phyloP scores from a whole-genome alignment of 2,888 invertebrate species.

The Ommatoiulus sabulosus region DNA sequence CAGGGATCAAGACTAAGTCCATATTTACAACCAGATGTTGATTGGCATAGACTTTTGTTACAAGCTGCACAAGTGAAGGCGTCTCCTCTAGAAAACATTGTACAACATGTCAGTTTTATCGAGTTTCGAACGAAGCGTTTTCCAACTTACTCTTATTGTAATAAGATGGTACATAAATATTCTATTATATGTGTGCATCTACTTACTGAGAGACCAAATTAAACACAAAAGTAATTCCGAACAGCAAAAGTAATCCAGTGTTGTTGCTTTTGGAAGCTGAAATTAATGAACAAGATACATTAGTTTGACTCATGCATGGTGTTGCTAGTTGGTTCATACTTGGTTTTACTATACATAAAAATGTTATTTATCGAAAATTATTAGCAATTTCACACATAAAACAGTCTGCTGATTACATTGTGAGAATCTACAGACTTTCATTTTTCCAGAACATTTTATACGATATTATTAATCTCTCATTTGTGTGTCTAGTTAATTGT shows the following conservation, averaged over 20 bases:
- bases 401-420: too few species aligned
- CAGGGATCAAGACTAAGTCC: background rate
- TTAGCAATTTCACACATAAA: too few species aligned
- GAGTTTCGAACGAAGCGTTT: background rate
- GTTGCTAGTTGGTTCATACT: too few species aligned
- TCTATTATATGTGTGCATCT: background rate
- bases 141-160: too few species aligned
- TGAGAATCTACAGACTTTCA: too few species aligned
- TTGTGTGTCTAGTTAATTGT: too few species aligned
- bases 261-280: background rate
- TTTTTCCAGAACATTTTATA: too few species aligned
- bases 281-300: background rate
- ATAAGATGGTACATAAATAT: too few species aligned
- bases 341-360: too few species aligned
- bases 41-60: background rate
- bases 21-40: background rate
- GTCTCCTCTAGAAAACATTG: background rate
- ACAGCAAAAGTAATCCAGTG: background rate
- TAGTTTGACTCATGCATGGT: background rate
- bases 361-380: too few species aligned
- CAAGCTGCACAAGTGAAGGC: background rate
- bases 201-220: background rate
- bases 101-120: background rate
- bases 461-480: too few species aligned
- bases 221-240: background rate